Evolutionary conservation across 2,888 invertebrate species (phyloP).

Genomic region (Tachystola acroxantha): DNA sequence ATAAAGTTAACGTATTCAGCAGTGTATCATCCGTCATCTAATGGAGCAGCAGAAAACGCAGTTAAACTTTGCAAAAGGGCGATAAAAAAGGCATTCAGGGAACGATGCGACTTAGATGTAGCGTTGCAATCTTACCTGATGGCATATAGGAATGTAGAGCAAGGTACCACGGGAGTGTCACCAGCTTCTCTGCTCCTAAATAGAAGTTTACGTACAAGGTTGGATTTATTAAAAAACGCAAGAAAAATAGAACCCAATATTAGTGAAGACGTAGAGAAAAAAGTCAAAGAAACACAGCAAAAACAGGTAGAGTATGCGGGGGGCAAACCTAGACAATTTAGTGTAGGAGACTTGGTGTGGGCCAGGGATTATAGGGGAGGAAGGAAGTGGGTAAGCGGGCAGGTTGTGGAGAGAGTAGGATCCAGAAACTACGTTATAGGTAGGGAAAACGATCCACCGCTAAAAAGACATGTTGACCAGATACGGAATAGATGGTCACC

Average conservation of each 20-base stretch:
- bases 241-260: background rate
- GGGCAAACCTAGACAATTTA: background rate
- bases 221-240: background rate
- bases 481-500: slow-evolving; percentile 1
- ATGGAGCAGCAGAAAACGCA: slow-evolving; percentile 15
- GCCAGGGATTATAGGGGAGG: background rate
- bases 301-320: background rate
- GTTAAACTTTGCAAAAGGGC: slow-evolving; percentile 12
- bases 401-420: background rate
- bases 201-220: background rate
- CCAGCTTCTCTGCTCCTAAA: background rate
- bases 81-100: slow-evolving; percentile 1
- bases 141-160: slow-evolving; percentile 1
- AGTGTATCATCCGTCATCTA: slow-evolving; percentile 11
- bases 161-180: slow-evolving; percentile 1
- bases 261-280: background rate
- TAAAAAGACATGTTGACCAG: background rate
- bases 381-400: background rate
- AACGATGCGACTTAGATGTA: background rate
- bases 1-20: slow-evolving; percentile 3
- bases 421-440: background rate
- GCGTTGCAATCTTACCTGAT: background rate
- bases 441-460: slow-evolving; percentile 3
- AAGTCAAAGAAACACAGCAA: background rate
- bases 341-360: slow-evolving; percentile 1